Evolutionary conservation across 1,140 invertebrate species (phyloP).

Genomic region (Aricia agestis): DNA sequence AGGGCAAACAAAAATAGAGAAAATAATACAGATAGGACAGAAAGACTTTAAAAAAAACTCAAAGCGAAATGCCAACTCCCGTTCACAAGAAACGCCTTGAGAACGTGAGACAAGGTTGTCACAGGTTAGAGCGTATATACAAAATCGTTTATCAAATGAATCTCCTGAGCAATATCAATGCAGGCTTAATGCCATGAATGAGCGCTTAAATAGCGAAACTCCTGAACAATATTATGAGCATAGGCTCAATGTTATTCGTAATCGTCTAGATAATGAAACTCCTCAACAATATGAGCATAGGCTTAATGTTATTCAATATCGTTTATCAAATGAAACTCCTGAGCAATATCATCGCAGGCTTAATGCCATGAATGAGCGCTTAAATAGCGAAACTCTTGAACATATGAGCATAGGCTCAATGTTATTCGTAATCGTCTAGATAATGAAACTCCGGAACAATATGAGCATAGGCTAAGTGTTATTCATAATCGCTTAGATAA

Average conservation of each 20-base stretch:
- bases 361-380: neutral
- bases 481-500: neutral
- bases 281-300: neutral
- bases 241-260: neutral
- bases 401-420: neutral
- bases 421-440: neutral
- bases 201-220: neutral
- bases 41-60: neutral
- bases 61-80: neutral
- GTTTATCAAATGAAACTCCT: neutral
- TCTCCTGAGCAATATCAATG: neutral
- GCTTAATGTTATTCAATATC: neutral
- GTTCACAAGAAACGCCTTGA: neutral
- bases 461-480: neutral
- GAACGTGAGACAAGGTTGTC: neutral
- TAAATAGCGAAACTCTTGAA: neutral
- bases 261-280: neutral
- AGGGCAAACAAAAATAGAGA: neutral
- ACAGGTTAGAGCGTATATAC: neutral
- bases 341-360: neutral
- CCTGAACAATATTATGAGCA: neutral
- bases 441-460: neutral
- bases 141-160: neutral
- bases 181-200: neutral
- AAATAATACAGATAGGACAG: neutral